Evolutionary conservation across 2,797 vertebrate genomes (phyloP).

Genomic region (Amniataba percoides): DNA sequence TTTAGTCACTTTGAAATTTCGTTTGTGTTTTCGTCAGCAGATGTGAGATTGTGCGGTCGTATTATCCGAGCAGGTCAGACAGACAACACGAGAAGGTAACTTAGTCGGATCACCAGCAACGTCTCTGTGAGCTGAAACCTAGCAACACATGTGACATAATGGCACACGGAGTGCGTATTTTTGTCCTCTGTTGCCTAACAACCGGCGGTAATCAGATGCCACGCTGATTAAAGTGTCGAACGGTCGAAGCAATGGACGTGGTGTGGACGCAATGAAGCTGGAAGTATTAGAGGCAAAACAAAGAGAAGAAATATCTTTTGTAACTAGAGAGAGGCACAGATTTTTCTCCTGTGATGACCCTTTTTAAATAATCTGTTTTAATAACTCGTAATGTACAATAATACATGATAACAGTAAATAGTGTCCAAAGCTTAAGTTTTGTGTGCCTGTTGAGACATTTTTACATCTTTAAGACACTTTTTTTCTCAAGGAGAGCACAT

Average conservation of each 20-base stretch:
- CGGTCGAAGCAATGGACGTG: neutral
- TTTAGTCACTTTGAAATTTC: neutral
- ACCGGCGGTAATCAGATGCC: conserved; percentile 20
- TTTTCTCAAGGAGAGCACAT: neutral
- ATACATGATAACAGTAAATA: neutral
- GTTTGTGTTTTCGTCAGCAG: neutral
- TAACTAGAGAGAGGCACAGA: neutral
- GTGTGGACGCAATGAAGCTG: neutral
- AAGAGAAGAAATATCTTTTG: neutral
- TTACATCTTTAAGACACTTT: conserved; percentile 13
- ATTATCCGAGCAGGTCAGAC: conserved; percentile 3
- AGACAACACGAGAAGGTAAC: neutral
- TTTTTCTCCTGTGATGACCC: neutral
- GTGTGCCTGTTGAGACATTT: neutral
- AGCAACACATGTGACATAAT: conserved; percentile 28
- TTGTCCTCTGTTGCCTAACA: conserved; percentile 45
- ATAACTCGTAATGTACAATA: neutral
- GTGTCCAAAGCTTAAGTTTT: neutral
- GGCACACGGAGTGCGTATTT: neutral
- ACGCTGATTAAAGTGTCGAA: conserved; percentile 18
- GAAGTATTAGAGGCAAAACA: neutral
- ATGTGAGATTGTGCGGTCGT: neutral
- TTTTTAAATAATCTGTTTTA: neutral
- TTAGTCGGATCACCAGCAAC: neutral
- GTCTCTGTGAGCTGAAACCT: conserved; percentile 30